Evolutionary conservation across 2,113 vertebrate species (phyloP), one percentile per base, ranked within the genome.

Genomic region (Oryzias woworae): DNA sequence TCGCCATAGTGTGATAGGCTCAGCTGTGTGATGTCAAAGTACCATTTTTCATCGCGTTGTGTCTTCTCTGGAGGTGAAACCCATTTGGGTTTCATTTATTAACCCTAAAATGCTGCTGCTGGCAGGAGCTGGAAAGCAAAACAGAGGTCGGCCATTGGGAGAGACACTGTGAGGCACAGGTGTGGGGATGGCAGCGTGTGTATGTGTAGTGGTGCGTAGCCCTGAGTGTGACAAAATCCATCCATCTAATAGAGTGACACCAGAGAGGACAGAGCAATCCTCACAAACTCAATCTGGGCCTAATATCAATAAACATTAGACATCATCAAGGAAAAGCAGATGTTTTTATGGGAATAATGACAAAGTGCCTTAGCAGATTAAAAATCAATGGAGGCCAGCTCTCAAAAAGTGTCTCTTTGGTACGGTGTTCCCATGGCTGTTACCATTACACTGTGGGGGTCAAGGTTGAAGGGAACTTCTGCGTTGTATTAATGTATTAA

Each of bases 41-140:
- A 80, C 77, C 77, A 84, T 91, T 89, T 89, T 84, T 92, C 85
- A 89, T 83, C 7, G 49, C 80, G 77, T 77, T 81, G 57, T 65
- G 66, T 88, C 81, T 85, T 70, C 67, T 50, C 51, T 73, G 73
- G 80, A 89, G 87, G 86, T 89, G 83, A 90, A 84, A 89, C 53
- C 72, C 69, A 87, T 88, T 79, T 87, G 72, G 67, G 71, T 53
- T 83, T 79, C 84, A 90, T 91, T 89, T 90, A 88, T 87, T 90
- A 89, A 87, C 87, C 82, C 72, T 75, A 73, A 84, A 89, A 85
- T 75, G 65, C 77, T 87, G 78, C 74, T 58, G 56, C 73, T 87
- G 83, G 78, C 86, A 81, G 78, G 63, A 73, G 54, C 44, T 46
- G 44, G 14, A 15, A 14, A 46, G 14, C 44, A 46, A 46, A 46